Base-by-base conservation (phyloP, 1,140 invertebrate species). In the Globodera ellingtonae region DNA sequence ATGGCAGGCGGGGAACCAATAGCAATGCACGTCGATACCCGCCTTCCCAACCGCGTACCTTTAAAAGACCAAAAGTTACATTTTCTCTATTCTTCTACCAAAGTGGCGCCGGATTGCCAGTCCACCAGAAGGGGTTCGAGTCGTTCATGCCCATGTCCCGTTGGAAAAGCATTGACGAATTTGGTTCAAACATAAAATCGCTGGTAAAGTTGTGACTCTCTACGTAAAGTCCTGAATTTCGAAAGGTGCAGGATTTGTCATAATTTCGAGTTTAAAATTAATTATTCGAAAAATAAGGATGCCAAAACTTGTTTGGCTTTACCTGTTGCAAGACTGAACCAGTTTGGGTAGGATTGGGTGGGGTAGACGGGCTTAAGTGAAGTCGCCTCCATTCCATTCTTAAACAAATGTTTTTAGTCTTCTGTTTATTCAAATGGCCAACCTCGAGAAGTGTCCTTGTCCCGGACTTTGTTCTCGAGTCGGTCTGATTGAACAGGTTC, bases 31-130 rank as follows among this genome's bases (percentile, higher is more conserved):
- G 74, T 88, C 87, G 50, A 88, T 87, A 10, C 70, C 56, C 21
- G 82, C 81, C 78, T 89, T 88, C 50, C 87, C 87, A 73, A 86
- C 87, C 3, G 88, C 89, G 71, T 88, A 88, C 88, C 88, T 88
- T 88, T 46, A 87, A 74, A 44, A 84, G 15, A 18, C 5, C 6
- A 72, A 47, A 15, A 15, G 18, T n/a, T 72, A 4, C 13, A 52
- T 15, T 47, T 72, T 72, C 18, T 15, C 15, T 47, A 52, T 72
- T 72, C 6, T 13, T n/a, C 50, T 6, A 76, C 79, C 79, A 81
- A 44, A 81, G 59, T 44, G 80, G 87, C 18, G 80, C 84, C 18
- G 86, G 84, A 13, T 75, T 74, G 47, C 75, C 81, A 10, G 74
- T 75, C 87, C 86, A 88, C 87, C 87, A 88, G 18, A 80, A 72